Conservation (phyloP, 1,140 invertebrate species). For the Leptopilina clavipes region DNA sequence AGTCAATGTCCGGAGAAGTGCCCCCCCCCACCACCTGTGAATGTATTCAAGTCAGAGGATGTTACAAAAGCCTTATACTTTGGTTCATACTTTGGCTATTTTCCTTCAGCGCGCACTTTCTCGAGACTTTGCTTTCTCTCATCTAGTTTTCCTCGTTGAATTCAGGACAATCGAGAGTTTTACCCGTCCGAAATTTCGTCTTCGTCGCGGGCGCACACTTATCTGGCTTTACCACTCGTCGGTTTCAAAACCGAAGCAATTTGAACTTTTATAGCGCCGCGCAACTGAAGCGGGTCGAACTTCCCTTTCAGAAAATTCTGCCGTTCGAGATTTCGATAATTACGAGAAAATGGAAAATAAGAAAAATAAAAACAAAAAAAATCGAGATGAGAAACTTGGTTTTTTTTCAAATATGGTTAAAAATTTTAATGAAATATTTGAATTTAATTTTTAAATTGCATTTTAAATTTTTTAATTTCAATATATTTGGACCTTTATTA, state of each 20-base stretch:
- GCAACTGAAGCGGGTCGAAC: conserved; percentile 9
- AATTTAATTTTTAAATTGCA: too few relatives aligned
- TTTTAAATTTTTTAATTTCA: too few relatives aligned
- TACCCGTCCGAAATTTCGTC: conserved; percentile 7
- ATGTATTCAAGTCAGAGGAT: conserved; percentile 7
- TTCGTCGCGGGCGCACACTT: conserved; percentile 27
- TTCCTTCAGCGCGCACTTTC: conserved; percentile 20
- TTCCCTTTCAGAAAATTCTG: conserved; percentile 8
- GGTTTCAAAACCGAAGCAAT: conserved; percentile 27
- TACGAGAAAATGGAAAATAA: not conserved
- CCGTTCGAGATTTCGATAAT: conserved; percentile 11
- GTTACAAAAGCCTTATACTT: not conserved
- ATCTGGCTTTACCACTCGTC: conserved; percentile 20
- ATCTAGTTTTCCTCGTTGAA: not conserved
- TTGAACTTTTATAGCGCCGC: conserved; percentile 19
- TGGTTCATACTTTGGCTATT: conserved; percentile 27
- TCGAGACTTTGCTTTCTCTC: not conserved
- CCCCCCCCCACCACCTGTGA: not conserved
- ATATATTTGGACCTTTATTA: too few relatives aligned
- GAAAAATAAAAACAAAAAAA: not conserved
- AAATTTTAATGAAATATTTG: too few relatives aligned
- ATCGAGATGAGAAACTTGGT: too few relatives aligned
- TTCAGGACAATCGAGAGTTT: conserved; percentile 13
- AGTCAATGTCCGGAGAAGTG: conserved; percentile 32
- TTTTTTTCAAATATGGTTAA: too few relatives aligned